These are phyloP conservation scores for Drosophila gunungcola DNA, from an alignment of 1,140 invertebrate genomes.

Conservation along the genomic window DNA sequence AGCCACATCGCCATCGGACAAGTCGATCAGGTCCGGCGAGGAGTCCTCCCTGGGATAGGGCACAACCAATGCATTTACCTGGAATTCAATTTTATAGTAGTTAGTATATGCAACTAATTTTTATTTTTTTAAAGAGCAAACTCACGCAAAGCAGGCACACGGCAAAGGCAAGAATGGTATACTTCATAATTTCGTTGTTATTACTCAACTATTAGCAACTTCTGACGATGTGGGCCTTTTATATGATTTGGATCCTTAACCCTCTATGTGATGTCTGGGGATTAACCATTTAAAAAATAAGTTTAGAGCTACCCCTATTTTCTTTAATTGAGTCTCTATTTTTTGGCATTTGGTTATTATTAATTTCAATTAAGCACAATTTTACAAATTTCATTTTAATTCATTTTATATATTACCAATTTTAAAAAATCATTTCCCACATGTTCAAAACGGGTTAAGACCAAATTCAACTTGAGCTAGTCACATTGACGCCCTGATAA, in stretches of 20 bases:
- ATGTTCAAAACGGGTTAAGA: slow-evolving; percentile 5
- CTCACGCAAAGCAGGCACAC: slow-evolving; percentile 57
- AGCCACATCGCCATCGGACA: slow-evolving; percentile 18
- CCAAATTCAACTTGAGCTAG: not conserved
- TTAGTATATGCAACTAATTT: not conserved
- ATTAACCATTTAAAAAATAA: no score
- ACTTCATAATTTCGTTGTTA: slow-evolving; percentile 55
- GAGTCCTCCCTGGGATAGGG: slow-evolving; percentile 5
- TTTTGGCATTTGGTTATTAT: no score
- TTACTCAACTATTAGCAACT: slow-evolving; percentile 12
- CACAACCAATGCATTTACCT: slow-evolving; percentile 52
- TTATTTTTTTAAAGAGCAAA: not conserved
- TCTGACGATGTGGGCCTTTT: slow-evolving; percentile 5
- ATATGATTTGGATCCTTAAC: slow-evolving; percentile 11
- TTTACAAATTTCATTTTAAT: no score
- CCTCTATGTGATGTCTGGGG: not conserved
- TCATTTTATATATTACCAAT: no score
- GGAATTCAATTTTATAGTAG: no score
- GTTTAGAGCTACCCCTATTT: no score
- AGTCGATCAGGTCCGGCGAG: slow-evolving; percentile 13
- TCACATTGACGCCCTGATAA: slow-evolving; percentile 24
- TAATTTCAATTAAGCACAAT: no score
- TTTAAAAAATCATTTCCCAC: not conserved
- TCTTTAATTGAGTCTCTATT: no score
- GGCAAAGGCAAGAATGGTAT: slow-evolving; percentile 48